Percentiles rank a stretch among this genome's conserved stretches.
phyloP scores from a whole-genome alignment of 2,113 vertebrate species.

The Alouatta palliata region DNA sequence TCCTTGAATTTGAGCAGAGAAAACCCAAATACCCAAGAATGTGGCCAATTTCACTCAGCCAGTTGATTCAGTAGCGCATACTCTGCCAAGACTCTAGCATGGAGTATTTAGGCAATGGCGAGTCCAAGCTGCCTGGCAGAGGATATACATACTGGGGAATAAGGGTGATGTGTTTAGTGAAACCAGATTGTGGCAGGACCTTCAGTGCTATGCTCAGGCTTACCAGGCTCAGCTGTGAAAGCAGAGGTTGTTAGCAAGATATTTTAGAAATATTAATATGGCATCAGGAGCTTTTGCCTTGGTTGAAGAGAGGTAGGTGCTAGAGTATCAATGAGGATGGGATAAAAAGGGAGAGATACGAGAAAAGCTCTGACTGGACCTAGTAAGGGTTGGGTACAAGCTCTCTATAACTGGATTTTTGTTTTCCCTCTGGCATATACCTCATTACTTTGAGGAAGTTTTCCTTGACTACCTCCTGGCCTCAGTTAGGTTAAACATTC shows the following conservation, averaged over 20 bases:
- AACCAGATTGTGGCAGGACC: neutral
- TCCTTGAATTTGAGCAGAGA: conserved; percentile 45
- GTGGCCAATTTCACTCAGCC: neutral
- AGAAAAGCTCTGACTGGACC: neutral
- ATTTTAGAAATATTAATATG: neutral
- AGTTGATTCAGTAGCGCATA: neutral
- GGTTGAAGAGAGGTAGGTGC: neutral
- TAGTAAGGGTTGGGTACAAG: neutral
- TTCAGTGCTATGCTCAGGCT: neutral
- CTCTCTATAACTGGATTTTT: neutral
- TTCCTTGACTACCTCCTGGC: neutral
- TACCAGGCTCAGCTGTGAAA: neutral
- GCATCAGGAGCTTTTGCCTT: neutral
- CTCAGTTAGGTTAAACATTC: neutral
- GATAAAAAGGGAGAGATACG: neutral
- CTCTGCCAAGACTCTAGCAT: neutral
- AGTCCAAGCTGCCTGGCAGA: neutral
- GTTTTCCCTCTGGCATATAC: neutral
- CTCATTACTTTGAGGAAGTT: neutral
- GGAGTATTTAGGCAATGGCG: neutral
- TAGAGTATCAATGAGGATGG: neutral
- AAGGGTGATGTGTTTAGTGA: neutral
- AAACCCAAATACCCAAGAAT: conserved; percentile 27
- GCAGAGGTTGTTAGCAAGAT: neutral
- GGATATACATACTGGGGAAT: neutral